phyloP scores from a whole-genome alignment of 2,797 vertebrate species.

The Bucorvus abyssinicus region DNA sequence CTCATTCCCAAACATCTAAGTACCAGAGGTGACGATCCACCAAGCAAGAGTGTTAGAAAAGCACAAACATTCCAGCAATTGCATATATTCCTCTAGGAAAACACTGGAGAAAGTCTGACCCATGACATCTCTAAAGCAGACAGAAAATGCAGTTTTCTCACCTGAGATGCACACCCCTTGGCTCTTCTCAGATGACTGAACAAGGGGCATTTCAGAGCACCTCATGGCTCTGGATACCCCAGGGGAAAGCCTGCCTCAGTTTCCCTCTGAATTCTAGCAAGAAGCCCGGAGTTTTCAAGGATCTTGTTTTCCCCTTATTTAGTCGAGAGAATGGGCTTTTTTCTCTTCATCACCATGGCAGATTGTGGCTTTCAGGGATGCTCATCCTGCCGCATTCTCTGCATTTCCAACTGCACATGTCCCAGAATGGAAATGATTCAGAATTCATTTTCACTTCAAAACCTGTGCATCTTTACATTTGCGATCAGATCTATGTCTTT shows the following conservation, averaged over 20 bases:
- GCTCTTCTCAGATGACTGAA: not conserved
- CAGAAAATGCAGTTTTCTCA: not conserved
- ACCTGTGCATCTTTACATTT: not conserved
- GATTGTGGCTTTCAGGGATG: not conserved
- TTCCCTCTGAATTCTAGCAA: not conserved
- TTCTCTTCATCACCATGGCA: fast-evolving
- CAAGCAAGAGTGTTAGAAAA: conserved; percentile 2
- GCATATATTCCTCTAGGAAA: not conserved
- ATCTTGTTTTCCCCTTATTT: not conserved
- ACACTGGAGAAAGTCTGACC: not conserved
- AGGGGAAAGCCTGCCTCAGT: not conserved
- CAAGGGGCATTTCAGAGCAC: not conserved
- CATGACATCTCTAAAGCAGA: not conserved
- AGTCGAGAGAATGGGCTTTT: not conserved
- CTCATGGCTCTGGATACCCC: not conserved
- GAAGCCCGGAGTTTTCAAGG: not conserved
- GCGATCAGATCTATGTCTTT: not conserved
- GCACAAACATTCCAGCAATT: not conserved
- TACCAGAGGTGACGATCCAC: not conserved
- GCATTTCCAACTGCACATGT: fast-evolving
- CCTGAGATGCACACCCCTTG: not conserved
- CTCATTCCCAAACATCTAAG: not conserved
- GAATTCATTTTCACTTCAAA: not conserved
- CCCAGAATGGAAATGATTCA: not conserved
- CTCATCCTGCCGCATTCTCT: not conserved